phyloP scores from a whole-genome alignment of 2,113 vertebrate genomes.

The Lota lota region DNA sequence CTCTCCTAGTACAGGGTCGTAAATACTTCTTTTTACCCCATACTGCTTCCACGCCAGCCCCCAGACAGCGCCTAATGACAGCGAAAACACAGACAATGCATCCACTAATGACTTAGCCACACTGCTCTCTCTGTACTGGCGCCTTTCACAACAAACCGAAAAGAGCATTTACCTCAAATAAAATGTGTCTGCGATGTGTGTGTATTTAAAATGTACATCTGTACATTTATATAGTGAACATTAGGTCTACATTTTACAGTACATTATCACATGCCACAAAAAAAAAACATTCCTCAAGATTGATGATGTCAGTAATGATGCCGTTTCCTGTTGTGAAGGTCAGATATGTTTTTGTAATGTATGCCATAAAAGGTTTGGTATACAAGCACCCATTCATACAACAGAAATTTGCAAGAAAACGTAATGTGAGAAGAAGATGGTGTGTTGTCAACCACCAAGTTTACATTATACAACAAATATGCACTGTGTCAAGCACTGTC shows the following conservation, averaged over 20 bases:
- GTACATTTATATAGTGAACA: no score
- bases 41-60: conserved; percentile 95
- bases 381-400: not conserved
- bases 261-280: conserved; percentile 66
- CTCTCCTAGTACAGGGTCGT: conserved; percentile 87
- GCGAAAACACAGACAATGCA: conserved; percentile 88
- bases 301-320: conserved; percentile 65
- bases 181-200: conserved; percentile 43
- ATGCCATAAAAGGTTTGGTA: conserved; percentile 14
- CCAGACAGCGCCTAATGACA: conserved; percentile 90
- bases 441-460: conserved; percentile 11
- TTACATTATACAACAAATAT: conserved; percentile 26
- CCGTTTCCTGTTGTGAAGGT: conserved; percentile 56
- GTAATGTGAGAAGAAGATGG: not conserved
- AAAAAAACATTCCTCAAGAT: conserved; percentile 68
- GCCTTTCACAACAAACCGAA: conserved; percentile 60
- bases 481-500: conserved; percentile 24
- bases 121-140: conserved; percentile 55
- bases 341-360: conserved; percentile 41
- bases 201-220: conserved; percentile 61
- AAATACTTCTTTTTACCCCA: conserved; percentile 93
- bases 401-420: no score
- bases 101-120: conserved; percentile 72
- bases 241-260: conserved; percentile 3
- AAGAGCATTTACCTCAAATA: conserved; percentile 51